These are phyloP conservation scores for Sternotherus odoratus DNA, from an alignment of 2,797 vertebrate species.

Conservation along the genomic window DNA sequence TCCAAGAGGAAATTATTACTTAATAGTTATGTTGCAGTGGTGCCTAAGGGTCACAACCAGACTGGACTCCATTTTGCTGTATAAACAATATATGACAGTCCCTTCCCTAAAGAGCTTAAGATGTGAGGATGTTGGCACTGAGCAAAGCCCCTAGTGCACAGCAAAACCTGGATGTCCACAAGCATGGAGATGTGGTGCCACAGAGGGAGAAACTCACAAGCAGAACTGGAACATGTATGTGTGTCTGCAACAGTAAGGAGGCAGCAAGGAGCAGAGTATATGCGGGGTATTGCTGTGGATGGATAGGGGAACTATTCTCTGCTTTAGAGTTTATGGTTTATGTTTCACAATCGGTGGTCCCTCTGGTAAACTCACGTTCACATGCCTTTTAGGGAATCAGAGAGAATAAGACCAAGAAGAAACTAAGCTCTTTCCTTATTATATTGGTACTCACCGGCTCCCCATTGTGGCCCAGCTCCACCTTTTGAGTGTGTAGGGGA, in stretches of 20 bases:
- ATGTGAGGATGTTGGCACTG: not conserved
- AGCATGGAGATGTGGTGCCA: not conserved
- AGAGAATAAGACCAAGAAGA: not conserved
- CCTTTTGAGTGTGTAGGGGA: conserved; percentile 76
- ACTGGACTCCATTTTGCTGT: not conserved
- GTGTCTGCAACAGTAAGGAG: not conserved
- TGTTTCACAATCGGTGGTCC: not conserved
- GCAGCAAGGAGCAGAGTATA: not conserved
- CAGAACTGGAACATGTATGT: not conserved
- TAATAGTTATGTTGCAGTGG: not conserved
- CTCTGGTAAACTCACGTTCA: not conserved
- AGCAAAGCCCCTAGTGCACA: no score
- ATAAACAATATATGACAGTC: not conserved
- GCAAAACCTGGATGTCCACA: no score
- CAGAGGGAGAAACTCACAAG: not conserved
- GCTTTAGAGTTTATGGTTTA: not conserved
- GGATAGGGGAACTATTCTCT: not conserved
- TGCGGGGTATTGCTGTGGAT: not conserved
- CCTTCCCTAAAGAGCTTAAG: conserved; percentile 10
- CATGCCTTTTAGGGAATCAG: not conserved
- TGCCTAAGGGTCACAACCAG: not conserved
- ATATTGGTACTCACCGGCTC: conserved; percentile 81
- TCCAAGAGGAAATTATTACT: not conserved
- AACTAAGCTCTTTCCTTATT: not conserved
- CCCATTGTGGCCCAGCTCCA: conserved; percentile 79